Percentiles rank a stretch among this genome's conserved stretches.
Evolutionary conservation across 1,140 invertebrate genomes (phyloP).

Genomic region (Anastrepha obliqua): DNA sequence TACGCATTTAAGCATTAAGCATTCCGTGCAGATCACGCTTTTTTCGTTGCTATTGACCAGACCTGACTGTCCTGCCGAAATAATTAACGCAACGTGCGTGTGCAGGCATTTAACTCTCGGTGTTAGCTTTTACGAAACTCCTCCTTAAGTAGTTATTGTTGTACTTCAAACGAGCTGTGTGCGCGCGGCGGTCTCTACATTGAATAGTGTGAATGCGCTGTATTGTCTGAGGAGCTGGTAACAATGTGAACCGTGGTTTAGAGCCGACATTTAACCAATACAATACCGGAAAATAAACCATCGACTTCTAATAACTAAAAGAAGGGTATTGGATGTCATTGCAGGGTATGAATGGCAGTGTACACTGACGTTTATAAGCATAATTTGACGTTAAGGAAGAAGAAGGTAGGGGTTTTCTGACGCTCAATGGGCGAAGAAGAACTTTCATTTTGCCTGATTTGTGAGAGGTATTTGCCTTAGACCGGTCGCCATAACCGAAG

Average conservation of each 20-base stretch:
- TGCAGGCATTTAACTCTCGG: not conserved
- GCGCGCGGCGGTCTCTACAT: not conserved
- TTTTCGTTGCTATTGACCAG: not conserved
- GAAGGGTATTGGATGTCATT: too few relatives aligned
- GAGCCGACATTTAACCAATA: too few relatives aligned
- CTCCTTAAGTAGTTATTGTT: not conserved
- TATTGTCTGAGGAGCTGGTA: not conserved
- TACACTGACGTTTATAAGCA: too few relatives aligned
- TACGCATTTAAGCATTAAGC: too few relatives aligned
- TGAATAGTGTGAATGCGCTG: not conserved
- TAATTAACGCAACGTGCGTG: slow-evolving; percentile 20
- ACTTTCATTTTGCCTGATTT: too few relatives aligned
- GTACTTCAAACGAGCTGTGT: not conserved
- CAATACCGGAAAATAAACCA: not conserved
- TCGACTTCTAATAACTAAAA: too few relatives aligned
- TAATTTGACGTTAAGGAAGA: too few relatives aligned
- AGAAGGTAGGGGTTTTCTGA: too few relatives aligned
- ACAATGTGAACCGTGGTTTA: not conserved
- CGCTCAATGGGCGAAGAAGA: too few relatives aligned
- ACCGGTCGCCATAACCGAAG: too few relatives aligned
- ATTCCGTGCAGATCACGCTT: not conserved
- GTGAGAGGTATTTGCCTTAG: too few relatives aligned
- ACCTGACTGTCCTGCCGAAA: not conserved
- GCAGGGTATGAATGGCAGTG: too few relatives aligned
- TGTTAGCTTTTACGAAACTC: not conserved